These are phyloP conservation scores for Invenusta paracnida DNA, from an alignment of 2,888 invertebrate genomes.

Conservation along the genomic window DNA sequence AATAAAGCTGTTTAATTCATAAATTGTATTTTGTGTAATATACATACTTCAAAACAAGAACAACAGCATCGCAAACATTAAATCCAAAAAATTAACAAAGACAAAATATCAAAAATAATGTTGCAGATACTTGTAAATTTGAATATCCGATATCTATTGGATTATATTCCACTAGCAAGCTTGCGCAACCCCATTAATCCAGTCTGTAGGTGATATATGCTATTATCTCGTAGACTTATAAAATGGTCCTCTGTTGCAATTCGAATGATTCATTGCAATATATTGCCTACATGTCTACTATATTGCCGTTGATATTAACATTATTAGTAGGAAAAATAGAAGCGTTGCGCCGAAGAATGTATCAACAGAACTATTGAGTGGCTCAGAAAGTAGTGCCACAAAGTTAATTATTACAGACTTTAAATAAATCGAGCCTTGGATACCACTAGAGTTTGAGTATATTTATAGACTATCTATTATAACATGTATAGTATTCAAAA, in stretches of 20 bases:
- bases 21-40: too few relatives aligned
- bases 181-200: neutral
- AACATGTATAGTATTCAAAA: neutral
- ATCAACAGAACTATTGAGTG: neutral
- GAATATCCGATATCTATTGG: conserved; percentile 10
- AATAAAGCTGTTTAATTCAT: too few relatives aligned
- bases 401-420: neutral
- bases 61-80: too few relatives aligned
- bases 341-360: conserved; percentile 1
- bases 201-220: neutral
- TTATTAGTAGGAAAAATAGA: neutral
- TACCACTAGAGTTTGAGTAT: neutral
- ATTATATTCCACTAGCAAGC: conserved; percentile 5
- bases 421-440: neutral
- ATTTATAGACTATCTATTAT: conserved; percentile 19
- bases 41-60: too few relatives aligned
- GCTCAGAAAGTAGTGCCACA: neutral
- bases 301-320: neutral
- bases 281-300: neutral
- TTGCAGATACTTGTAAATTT: too few relatives aligned
- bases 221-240: neutral
- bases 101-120: too few relatives aligned
- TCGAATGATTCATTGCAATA: neutral
- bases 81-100: too few relatives aligned
- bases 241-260: neutral